A percentile compares a stretch with the other conserved stretches of the same genome.
These are phyloP conservation scores for Macrotus californicus DNA, from an alignment of 2,113 vertebrate genomes.

Conservation along the genomic window DNA sequence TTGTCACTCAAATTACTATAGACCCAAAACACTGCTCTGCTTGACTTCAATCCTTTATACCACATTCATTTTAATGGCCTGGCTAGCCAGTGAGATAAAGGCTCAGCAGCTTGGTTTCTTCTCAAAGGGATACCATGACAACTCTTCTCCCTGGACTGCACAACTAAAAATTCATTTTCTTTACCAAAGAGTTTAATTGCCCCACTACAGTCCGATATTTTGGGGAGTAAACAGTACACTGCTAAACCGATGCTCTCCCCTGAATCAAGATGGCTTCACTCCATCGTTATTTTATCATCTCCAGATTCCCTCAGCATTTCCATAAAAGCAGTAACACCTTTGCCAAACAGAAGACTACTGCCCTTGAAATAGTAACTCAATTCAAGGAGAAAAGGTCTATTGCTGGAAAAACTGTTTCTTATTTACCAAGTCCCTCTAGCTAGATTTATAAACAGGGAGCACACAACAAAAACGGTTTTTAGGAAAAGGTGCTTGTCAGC, in stretches of 20 bases:
- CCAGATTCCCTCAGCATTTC: conserved; percentile 25
- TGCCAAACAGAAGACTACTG: not conserved
- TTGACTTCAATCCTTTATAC: not conserved
- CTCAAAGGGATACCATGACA: not conserved
- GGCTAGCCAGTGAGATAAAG: not conserved
- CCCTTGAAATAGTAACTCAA: conserved; percentile 40
- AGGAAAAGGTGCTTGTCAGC: not conserved
- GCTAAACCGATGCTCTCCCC: not conserved
- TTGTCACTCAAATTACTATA: not conserved
- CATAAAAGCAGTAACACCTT: conserved; percentile 29
- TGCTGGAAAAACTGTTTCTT: conserved; percentile 44
- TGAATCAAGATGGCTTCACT: conserved; percentile 23
- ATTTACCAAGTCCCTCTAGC: conserved; percentile 9
- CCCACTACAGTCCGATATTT: not conserved
- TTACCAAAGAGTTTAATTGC: conserved; percentile 18
- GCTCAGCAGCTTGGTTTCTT: not conserved
- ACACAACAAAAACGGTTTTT: not conserved
- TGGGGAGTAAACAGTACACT: not conserved
- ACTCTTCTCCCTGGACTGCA: not conserved
- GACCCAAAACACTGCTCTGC: not conserved
- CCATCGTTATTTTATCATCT: conserved; percentile 25
- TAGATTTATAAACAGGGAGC: conserved; percentile 11
- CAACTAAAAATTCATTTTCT: conserved; percentile 30
- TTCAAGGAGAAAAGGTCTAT: conserved; percentile 36
- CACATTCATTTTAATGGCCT: not conserved